Evolutionary conservation across 1,140 invertebrate species (phyloP), one percentile per base, ranked within the genome.

Genomic region (Hydropsyche tenuis): DNA sequence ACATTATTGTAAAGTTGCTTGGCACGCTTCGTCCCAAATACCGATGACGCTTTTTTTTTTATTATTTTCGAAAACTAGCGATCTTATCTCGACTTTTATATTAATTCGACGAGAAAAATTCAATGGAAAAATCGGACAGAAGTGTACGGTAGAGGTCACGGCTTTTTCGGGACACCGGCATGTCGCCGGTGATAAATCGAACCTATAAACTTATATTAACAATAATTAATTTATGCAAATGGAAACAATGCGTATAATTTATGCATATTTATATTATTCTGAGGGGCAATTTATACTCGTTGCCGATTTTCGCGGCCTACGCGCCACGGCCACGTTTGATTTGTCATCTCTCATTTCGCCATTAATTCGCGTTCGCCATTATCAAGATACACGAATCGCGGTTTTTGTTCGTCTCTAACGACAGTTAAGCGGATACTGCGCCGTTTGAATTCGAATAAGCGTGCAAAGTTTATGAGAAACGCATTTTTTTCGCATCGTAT

Each of bases 171-270:
- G 7, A 53, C 48, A 53, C 1, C 45, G 14, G 45, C 45, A n/a
- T 46, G 18, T 37, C 63, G 14, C 63, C 4, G 18, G 18, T 18
- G 68, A 70, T 70, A 70, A 37, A 70, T 70, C 25, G 48, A n/a
- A 22, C 68, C 68, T 60, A 56, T 70, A 70, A 70, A 70, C 1
- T 56, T 56, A 56, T 70, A 70, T 70, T 70, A 56, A 51, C 23
- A 51, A 56, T 37, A 70, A 70, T 70, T 70, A 70, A 70, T 70
- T 70, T 56, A 70, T 70, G 68, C 68, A 70, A 70, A 70, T 70
- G 68, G 48, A 70, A 56, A 70, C 68, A 70, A 70, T 70, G 51
- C 48, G 46, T 48, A 56, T 37, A 70, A 70, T 70, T 70, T 70
- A 70, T 70, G 68, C 68, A 70, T 70, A 68, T 68, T 68, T 43